Percentiles rank a stretch among this genome's conserved stretches.
phyloP scores from a whole-genome alignment of 2,113 vertebrate genomes.

The Perca flavescens region DNA sequence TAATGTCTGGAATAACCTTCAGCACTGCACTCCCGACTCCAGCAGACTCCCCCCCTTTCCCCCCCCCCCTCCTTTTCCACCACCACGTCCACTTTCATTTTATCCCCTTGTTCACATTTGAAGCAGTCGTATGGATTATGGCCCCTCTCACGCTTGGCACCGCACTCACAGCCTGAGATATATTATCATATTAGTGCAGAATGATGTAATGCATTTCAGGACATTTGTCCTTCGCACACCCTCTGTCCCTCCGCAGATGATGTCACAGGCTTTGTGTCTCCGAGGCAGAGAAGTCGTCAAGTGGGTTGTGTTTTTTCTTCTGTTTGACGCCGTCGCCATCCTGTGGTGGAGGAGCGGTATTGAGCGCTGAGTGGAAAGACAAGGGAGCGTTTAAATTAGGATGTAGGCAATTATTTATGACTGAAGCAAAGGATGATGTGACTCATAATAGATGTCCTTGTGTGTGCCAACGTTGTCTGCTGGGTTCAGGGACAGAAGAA shows the following conservation, averaged over 20 bases:
- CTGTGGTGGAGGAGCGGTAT: slow-evolving; percentile 34
- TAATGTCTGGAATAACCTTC: slow-evolving; percentile 80
- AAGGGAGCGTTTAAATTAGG: slow-evolving; percentile 22
- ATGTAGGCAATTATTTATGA: slow-evolving; percentile 54
- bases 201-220: slow-evolving; percentile 80
- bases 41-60: background rate
- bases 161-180: slow-evolving; percentile 59
- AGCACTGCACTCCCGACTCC: slow-evolving; percentile 52
- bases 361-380: background rate
- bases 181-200: slow-evolving; percentile 80
- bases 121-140: slow-evolving; percentile 70
- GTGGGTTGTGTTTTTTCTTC: background rate
- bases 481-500: slow-evolving; percentile 52
- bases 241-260: slow-evolving; percentile 78
- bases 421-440: slow-evolving; percentile 46
- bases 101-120: slow-evolving; percentile 68
- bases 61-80: background rate
- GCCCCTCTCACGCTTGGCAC: slow-evolving; percentile 72
- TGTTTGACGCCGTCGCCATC: slow-evolving; percentile 56
- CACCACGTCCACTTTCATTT: slow-evolving; percentile 58
- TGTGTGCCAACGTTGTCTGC: slow-evolving; percentile 33
- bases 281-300: slow-evolving; percentile 45
- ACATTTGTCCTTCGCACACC: slow-evolving; percentile 82
- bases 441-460: slow-evolving; percentile 65
- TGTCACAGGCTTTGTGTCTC: slow-evolving; percentile 74